Percentiles rank a stretch among this genome's conserved stretches.
Evolutionary conservation across 2,888 invertebrate genomes (phyloP).

Genomic region (Germaria angustata): DNA sequence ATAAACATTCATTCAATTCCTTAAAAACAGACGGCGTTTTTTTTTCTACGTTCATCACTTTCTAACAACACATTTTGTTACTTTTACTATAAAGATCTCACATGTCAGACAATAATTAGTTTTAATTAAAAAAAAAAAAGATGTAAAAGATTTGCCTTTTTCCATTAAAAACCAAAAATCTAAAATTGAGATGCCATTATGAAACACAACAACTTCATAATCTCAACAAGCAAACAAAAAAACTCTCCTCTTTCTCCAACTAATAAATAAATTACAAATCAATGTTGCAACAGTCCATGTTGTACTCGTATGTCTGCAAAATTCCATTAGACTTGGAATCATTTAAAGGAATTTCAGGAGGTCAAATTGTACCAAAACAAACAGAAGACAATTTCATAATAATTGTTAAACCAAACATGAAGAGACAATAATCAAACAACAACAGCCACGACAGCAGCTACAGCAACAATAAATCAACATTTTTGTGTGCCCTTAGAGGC

Average conservation of each 20-base stretch:
- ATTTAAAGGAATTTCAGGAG: conserved; percentile 34
- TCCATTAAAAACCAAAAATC: neutral
- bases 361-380: conserved; percentile 38
- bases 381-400: conserved; percentile 39
- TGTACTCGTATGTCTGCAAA: conserved; percentile 17
- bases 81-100: conserved; percentile 13
- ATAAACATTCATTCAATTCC: no score
- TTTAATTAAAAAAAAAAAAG: conserved; percentile 24
- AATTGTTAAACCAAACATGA: conserved; percentile 28
- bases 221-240: neutral
- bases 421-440: neutral
- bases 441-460: neutral
- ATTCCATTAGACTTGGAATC: conserved; percentile 28
- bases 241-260: neutral
- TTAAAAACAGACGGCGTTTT: no score
- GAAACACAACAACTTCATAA: conserved; percentile 17
- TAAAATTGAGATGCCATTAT: conserved; percentile 4
- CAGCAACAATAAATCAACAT: conserved; percentile 17
- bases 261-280: conserved; percentile 38
- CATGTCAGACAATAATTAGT: conserved; percentile 45
- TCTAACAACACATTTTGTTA: neutral
- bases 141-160: conserved; percentile 1
- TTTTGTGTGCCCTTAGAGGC: conserved; percentile 22
- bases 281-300: conserved; percentile 34
- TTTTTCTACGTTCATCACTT: neutral